Conservation (phyloP, 2,888 invertebrate species). For the Ecliptopera silaceata region DNA sequence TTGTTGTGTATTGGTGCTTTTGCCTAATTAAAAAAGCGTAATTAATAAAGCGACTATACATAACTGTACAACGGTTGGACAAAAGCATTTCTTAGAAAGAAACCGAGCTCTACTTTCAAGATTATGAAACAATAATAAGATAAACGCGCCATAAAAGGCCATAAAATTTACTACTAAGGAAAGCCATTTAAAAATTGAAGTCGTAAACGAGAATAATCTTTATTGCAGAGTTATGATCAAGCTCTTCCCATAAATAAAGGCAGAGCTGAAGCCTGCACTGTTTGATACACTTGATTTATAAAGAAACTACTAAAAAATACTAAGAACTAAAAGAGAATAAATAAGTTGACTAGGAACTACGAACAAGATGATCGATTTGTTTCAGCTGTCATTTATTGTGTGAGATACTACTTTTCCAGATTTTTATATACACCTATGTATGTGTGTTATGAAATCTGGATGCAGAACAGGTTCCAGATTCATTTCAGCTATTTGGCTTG, state of each 20-base stretch:
- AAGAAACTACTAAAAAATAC: background rate
- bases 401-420: too few relatives aligned
- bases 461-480: conserved; percentile 16
- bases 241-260: conserved; percentile 22
- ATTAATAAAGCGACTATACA: too few relatives aligned
- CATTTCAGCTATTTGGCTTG: conserved; percentile 49
- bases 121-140: conserved; percentile 32
- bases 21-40: too few relatives aligned
- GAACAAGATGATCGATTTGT: too few relatives aligned
- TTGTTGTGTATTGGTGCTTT: too few relatives aligned
- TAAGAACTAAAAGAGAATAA: background rate
- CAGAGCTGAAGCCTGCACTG: background rate
- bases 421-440: too few relatives aligned
- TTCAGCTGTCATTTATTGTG: too few relatives aligned
- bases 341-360: too few relatives aligned
- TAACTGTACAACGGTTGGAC: background rate
- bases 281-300: background rate
- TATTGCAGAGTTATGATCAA: conserved; percentile 29
- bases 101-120: conserved; percentile 22
- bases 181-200: conserved; percentile 27
- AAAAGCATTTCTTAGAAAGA: background rate
- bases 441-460: background rate
- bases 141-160: conserved; percentile 22
- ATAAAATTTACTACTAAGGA: conserved; percentile 27
- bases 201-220: conserved; percentile 43